phyloP scores from a whole-genome alignment of 2,797 vertebrate species.

The Nannoperca australis region DNA sequence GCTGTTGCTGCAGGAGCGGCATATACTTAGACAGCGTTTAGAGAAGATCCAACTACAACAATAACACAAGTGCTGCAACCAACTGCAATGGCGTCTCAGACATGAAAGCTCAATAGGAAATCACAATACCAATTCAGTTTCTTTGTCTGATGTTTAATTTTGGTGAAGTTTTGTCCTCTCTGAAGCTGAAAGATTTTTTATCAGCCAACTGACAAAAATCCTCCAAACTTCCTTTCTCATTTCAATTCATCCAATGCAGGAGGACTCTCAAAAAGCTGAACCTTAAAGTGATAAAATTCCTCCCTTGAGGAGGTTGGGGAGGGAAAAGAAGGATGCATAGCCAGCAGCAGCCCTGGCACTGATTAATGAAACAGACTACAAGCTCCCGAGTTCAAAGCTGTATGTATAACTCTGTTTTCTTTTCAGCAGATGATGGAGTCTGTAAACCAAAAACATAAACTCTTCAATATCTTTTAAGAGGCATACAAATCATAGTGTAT shows the following conservation, averaged over 20 bases:
- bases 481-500: not conserved
- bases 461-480: slow-evolving; percentile 11
- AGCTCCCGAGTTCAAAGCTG: slow-evolving; percentile 70
- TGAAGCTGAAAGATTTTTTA: not conserved
- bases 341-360: slow-evolving; percentile 60
- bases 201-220: slow-evolving; percentile 11
- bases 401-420: slow-evolving; percentile 64
- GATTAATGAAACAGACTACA: slow-evolving; percentile 72
- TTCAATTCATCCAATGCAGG: slow-evolving; percentile 35
- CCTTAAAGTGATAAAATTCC: slow-evolving; percentile 54
- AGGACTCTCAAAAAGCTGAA: slow-evolving; percentile 57
- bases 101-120: not conserved
- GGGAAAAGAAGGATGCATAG: slow-evolving; percentile 44
- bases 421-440: slow-evolving; percentile 46
- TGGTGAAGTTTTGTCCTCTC: slow-evolving; percentile 3
- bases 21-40: slow-evolving; percentile 65
- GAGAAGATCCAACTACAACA: slow-evolving; percentile 63
- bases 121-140: not conserved
- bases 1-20: slow-evolving; percentile 66
- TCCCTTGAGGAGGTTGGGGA: slow-evolving; percentile 44
- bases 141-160: slow-evolving; percentile 16
- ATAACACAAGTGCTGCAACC: slow-evolving; percentile 62
- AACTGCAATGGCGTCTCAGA: slow-evolving; percentile 13
- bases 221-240: slow-evolving; percentile 29
- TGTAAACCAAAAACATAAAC: slow-evolving; percentile 44